Base-by-base conservation (phyloP, 92 coral and sea anemone species). In the Ricordea florida region DNA sequence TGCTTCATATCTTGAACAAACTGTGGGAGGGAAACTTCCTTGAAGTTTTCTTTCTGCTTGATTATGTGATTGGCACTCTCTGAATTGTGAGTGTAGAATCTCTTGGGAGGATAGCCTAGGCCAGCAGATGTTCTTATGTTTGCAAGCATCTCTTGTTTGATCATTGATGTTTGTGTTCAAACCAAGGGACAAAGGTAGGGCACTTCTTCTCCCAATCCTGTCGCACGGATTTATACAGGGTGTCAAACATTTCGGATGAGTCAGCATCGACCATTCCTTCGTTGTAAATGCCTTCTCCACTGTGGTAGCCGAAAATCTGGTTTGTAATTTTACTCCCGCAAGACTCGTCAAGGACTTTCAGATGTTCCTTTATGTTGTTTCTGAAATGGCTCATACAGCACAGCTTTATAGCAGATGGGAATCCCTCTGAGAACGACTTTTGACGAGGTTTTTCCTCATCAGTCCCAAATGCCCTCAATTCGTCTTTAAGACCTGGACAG, bases 231-330 rank as follows among this genome's bases (percentile, higher is more conserved):
- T 28, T 62, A 47, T 10, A 75, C 10, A 76, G 62, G 32, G 74
- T 47, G 46, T 75, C 73, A 75, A 75, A 75, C 50, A 75, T 61
- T 65, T 75, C 72, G 3, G 52, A 56, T n/a, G 60, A 62, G 34
- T 49, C 62, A n/a, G 74, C 73, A 24, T 76, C 73, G 13, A 76
- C 82, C 73, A 76, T 62, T 27, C 82, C 82, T 41, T 76, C 73
- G 7, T 72, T 40, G 65, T 48, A 20, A 55, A 72, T 33, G 40
- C 47, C 66, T 20, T 72, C 36, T 55, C 32, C 30, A 10, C 5
- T 8, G 21, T 56, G 6, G 29, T 72, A 15, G 22, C 20, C 11
- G 41, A 56, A 31, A 30, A 76, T 62, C 36, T 76, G 82, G 69
- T 76, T 62, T 15, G 42, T 41, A 20, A 61, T 76, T 35, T 76